phyloP scores from a whole-genome alignment of 2,888 invertebrate genomes.

The Thymelicus acteon region DNA sequence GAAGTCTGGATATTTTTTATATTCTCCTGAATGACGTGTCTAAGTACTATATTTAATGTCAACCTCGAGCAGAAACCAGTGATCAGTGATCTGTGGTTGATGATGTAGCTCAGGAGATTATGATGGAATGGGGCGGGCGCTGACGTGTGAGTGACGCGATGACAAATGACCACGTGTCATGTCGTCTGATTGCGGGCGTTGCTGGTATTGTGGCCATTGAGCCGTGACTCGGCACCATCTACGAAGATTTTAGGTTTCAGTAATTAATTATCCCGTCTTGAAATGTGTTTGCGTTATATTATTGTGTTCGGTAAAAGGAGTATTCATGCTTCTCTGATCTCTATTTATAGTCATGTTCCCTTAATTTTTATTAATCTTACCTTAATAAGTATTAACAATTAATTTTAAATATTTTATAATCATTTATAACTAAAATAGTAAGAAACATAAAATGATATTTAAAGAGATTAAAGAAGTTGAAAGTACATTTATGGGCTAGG shows the following conservation, averaged over 20 bases:
- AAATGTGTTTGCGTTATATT: not conserved
- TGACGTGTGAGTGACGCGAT: slow-evolving; percentile 72
- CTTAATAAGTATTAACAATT: too few relatives aligned
- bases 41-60: slow-evolving; percentile 31
- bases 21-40: not conserved
- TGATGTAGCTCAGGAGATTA: slow-evolving; percentile 53
- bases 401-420: too few relatives aligned
- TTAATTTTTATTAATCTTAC: too few relatives aligned
- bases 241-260: slow-evolving; percentile 25
- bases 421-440: too few relatives aligned
- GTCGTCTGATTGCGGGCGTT: slow-evolving; percentile 47
- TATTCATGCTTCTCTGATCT: not conserved
- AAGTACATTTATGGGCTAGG: too few relatives aligned
- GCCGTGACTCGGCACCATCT: not conserved
- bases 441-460: too few relatives aligned
- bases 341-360: too few relatives aligned
- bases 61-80: slow-evolving; percentile 31
- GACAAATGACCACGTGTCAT: slow-evolving; percentile 70
- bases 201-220: too few relatives aligned
- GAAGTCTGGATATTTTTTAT: not conserved
- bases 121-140: slow-evolving; percentile 71
- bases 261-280: slow-evolving; percentile 31
- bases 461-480: too few relatives aligned
- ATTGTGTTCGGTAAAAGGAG: not conserved
- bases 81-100: slow-evolving; percentile 37